Evolutionary conservation across 2,113 vertebrate genomes (phyloP).

Genomic region (Ciconia stormi): DNA sequence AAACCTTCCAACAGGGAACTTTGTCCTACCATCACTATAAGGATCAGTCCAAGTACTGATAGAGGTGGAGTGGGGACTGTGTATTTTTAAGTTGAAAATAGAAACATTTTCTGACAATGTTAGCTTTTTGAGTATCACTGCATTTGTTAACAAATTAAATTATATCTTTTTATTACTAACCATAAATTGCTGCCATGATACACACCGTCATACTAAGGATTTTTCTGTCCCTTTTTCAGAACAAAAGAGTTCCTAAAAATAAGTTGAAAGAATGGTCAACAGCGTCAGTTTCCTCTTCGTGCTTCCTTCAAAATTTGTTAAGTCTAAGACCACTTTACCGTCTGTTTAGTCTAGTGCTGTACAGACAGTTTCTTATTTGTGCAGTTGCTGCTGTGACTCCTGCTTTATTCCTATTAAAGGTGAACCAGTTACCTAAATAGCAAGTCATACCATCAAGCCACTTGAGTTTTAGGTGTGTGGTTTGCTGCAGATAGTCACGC

Average conservation of each 20-base stretch:
- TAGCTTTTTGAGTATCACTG: neutral
- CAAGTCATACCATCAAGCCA: neutral
- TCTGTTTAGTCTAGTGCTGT: neutral
- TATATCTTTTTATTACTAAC: neutral
- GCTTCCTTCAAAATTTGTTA: neutral
- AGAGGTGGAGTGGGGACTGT: neutral
- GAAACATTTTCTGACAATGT: neutral
- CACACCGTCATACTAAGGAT: neutral
- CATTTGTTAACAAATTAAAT: neutral
- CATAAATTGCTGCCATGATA: neutral
- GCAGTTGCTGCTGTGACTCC: neutral
- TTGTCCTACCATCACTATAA: neutral
- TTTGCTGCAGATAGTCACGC: neutral
- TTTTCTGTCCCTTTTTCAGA: neutral
- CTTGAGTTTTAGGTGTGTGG: neutral
- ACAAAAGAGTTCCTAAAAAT: slow-evolving; percentile 10
- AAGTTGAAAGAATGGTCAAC: neutral
- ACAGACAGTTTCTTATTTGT: neutral
- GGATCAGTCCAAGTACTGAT: neutral
- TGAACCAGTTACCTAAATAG: neutral
- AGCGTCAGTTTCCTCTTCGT: neutral
- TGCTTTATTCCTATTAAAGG: neutral
- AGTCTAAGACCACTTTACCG: neutral
- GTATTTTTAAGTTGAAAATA: neutral
- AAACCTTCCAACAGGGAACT: neutral